Conservation (phyloP, 2,888 invertebrate genomes). For the Glyphotaelius pellucidus region DNA sequence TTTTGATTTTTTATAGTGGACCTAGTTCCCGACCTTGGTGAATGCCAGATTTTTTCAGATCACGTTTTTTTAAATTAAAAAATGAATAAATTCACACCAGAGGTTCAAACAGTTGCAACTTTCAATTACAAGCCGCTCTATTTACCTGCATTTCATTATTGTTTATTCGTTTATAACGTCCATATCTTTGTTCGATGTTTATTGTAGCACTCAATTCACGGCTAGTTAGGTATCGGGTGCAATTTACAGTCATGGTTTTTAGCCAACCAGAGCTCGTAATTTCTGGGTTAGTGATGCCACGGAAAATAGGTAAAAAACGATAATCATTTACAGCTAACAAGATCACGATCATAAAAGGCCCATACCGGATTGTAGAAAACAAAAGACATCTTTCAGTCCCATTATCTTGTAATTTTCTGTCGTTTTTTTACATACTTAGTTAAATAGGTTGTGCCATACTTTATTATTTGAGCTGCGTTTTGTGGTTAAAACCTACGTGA, state of each 20-base stretch:
- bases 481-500: too few species aligned
- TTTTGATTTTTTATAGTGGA: background rate
- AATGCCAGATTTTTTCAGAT: background rate
- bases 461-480: background rate
- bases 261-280: constrained; percentile 13
- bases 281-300: constrained; percentile 41
- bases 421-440: background rate
- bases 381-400: background rate
- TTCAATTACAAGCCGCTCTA: background rate
- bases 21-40: background rate
- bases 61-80: background rate
- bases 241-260: constrained; percentile 45
- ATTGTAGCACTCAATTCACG: background rate
- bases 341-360: background rate
- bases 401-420: background rate
- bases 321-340: constrained; percentile 13
- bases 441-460: background rate
- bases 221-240: constrained; percentile 50
- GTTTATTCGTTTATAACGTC: background rate
- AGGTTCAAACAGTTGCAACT: background rate
- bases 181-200: background rate
- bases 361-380: background rate
- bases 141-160: background rate
- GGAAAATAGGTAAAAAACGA: background rate
- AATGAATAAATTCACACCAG: background rate